phyloP scores from a whole-genome alignment of 53 echinoderm and acorn worm species.

The Echinarachnius parma region DNA sequence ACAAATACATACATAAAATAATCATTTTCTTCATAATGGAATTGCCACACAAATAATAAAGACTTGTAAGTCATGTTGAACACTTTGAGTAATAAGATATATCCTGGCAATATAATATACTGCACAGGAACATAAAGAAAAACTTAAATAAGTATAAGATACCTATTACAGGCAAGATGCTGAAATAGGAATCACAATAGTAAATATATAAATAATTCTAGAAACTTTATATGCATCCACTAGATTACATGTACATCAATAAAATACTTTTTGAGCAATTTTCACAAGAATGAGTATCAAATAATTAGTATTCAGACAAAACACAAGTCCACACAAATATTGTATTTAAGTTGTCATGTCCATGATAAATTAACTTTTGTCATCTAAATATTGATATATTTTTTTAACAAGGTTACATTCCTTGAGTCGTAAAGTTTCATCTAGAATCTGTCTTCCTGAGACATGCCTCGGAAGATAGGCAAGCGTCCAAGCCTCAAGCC shows the following conservation, averaged over 20 bases:
- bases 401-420: conserved; percentile 46
- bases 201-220: conserved; percentile 53
- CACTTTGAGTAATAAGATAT: conserved; percentile 23
- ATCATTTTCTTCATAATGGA: conserved; percentile 36
- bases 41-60: conserved; percentile 42
- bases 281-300: conserved; percentile 26
- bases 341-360: conserved; percentile 12
- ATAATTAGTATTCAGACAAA: conserved; percentile 26
- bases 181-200: conserved; percentile 17
- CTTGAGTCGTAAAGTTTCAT: conserved; percentile 17
- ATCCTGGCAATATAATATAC: conserved; percentile 40
- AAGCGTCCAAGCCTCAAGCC: conserved; percentile 62
- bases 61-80: conserved; percentile 35
- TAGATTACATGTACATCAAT: conserved; percentile 46
- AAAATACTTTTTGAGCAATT: conserved; percentile 39
- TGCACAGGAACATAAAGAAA: conserved; percentile 31
- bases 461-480: conserved; percentile 95
- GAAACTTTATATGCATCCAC: conserved; percentile 52
- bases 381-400: not conserved
- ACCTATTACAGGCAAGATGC: conserved; percentile 13
- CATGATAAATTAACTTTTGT: conserved; percentile 36
- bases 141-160: conserved; percentile 15
- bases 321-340: conserved; percentile 22
- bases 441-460: conserved; percentile 66
- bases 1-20: conserved; percentile 43